These are phyloP conservation scores for Pluvianellus socialis DNA, from an alignment of 2,113 vertebrate species.

Conservation along the genomic window DNA sequence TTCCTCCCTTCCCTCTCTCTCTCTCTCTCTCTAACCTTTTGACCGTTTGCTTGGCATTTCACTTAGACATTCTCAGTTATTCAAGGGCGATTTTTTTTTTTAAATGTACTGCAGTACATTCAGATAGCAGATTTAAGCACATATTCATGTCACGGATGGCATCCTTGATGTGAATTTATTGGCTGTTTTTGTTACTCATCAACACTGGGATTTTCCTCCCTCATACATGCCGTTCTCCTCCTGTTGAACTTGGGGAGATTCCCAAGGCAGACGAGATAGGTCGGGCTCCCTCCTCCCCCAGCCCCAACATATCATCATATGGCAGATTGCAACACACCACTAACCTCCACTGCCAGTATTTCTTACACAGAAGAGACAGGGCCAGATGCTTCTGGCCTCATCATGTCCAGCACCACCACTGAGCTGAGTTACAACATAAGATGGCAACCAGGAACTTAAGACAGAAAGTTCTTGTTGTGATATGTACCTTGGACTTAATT, in stretches of 20 bases:
- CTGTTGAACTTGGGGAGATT: not conserved
- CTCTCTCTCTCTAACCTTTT: not conserved
- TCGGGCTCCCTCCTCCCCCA: not conserved
- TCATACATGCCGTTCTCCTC: not conserved
- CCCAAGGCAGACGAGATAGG: not conserved
- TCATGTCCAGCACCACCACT: not conserved
- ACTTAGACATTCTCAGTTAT: not conserved
- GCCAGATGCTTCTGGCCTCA: not conserved
- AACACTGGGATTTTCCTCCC: not conserved
- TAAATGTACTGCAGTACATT: not conserved
- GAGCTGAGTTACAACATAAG: not conserved
- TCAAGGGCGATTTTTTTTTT: not conserved
- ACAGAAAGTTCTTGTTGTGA: not conserved
- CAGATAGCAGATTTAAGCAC: not conserved
- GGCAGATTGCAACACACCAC: not conserved
- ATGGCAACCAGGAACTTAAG: rapidly evolving
- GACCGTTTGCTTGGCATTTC: not conserved
- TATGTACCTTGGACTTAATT: not conserved
- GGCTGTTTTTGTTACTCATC: not conserved
- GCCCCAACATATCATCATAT: not conserved
- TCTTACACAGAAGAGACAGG: not conserved
- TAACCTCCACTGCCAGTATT: not conserved
- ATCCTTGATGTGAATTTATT: slow-evolving; percentile 9
- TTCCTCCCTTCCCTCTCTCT: not conserved
- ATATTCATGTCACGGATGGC: not conserved